Conservation (phyloP, 2,888 invertebrate species). For the Yponomeuta malinellus region DNA sequence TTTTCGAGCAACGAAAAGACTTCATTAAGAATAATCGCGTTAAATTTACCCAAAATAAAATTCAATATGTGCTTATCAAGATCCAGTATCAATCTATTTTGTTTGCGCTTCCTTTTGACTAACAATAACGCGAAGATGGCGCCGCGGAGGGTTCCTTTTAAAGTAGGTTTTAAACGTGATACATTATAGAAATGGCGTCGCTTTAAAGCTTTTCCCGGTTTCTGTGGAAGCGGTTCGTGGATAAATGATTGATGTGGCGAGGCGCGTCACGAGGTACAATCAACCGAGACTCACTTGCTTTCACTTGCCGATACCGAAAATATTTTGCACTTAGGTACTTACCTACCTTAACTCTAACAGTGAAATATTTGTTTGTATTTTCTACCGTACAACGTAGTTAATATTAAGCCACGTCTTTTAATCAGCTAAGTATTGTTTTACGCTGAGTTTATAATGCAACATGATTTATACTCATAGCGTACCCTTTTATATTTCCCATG, state of each 20-base stretch:
- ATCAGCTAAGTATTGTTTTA: not conserved
- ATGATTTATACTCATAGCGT: not conserved
- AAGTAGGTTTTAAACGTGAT: conserved; percentile 66
- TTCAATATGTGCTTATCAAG: conserved; percentile 52
- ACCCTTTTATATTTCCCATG: conserved; percentile 4
- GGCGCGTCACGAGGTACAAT: conserved; percentile 45
- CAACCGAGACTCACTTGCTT: conserved; percentile 42
- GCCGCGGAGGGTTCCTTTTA: conserved; percentile 45
- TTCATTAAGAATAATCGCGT: conserved; percentile 20
- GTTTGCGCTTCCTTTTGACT: conserved; percentile 50
- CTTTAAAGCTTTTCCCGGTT: conserved; percentile 68
- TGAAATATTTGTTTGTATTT: not conserved
- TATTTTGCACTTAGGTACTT: conserved; percentile 34
- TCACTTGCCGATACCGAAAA: conserved; percentile 48
- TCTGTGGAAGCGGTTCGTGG: conserved; percentile 52
- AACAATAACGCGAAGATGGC: conserved; percentile 44
- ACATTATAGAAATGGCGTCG: conserved; percentile 64
- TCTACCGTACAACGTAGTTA: not conserved
- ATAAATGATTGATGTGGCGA: conserved; percentile 66
- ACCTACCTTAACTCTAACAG: not conserved
- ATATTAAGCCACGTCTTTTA: not conserved
- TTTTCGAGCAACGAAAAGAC: conserved; percentile 9
- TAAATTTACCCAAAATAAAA: conserved; percentile 45
- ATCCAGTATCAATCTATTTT: conserved; percentile 65
- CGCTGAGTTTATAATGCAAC: not conserved